phyloP scores from a whole-genome alignment of 2,113 vertebrate genomes.

The Lampris megalopsis region DNA sequence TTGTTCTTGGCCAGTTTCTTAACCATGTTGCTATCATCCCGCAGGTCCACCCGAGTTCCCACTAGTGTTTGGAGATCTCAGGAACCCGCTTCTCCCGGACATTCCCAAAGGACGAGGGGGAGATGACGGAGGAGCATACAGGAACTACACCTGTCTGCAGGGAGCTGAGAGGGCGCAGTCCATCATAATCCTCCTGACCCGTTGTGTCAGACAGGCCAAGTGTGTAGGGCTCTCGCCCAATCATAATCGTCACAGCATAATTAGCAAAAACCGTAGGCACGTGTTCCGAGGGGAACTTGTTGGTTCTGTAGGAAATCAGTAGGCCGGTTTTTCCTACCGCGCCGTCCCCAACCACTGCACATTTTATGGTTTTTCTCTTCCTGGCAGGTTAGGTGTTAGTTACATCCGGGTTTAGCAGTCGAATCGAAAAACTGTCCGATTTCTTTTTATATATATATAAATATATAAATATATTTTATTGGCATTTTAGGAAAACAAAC shows the following conservation, averaged over 20 bases:
- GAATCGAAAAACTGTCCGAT: too few species aligned
- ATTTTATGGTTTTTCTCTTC: slow-evolving; percentile 83
- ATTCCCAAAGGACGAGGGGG: slow-evolving; percentile 94
- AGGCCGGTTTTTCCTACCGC: slow-evolving; percentile 89
- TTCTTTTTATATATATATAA: too few species aligned
- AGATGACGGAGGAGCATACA: slow-evolving; percentile 93
- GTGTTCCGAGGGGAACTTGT: slow-evolving; percentile 88
- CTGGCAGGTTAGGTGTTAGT: too few species aligned
- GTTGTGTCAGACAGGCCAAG: too few species aligned
- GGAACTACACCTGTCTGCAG: slow-evolving; percentile 93
- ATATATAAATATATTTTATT: too few species aligned
- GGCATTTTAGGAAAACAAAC: too few species aligned
- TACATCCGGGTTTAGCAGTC: too few species aligned
- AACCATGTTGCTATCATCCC: slow-evolving; percentile 91
- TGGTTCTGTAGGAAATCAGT: slow-evolving; percentile 89
- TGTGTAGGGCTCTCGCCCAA: too few species aligned
- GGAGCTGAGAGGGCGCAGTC: slow-evolving; percentile 90
- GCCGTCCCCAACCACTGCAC: slow-evolving; percentile 88
- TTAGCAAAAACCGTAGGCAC: slow-evolving; percentile 90
- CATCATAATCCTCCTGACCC: too few species aligned
- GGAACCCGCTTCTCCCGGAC: slow-evolving; percentile 96
- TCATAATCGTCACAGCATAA: slow-evolving; percentile 56
- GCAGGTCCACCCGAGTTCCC: slow-evolving; percentile 91
- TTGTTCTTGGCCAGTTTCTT: slow-evolving; percentile 76
- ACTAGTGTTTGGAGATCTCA: slow-evolving; percentile 94